Percentiles rank a stretch among this genome's conserved stretches.
phyloP scores from a whole-genome alignment of 2,888 invertebrate genomes.

The Campaea margaritaria region DNA sequence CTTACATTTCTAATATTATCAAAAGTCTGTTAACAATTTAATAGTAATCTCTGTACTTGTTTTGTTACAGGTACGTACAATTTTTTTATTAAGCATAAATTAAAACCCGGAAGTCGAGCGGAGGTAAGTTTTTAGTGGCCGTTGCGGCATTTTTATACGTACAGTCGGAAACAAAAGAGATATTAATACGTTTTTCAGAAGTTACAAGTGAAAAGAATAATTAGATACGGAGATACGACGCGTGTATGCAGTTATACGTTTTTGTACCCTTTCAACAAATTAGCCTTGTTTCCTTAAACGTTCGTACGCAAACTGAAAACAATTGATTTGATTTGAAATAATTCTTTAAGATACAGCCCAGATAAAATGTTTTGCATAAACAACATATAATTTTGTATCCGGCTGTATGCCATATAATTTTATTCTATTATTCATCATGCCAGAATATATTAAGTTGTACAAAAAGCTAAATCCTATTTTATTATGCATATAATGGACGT shows the following conservation, averaged over 20 bases:
- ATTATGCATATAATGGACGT: constrained; percentile 66
- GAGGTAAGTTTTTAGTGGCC: constrained; percentile 50
- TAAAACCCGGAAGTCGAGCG: constrained; percentile 41
- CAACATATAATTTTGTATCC: constrained; percentile 43
- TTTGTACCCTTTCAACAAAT: too few species aligned
- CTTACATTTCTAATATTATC: constrained; percentile 32
- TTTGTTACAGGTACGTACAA: constrained; percentile 45
- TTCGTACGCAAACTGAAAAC: too few species aligned
- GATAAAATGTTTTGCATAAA: constrained; percentile 15
- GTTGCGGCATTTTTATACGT: constrained; percentile 40
- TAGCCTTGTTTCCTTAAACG: too few species aligned
- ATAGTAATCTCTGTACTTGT: constrained; percentile 38
- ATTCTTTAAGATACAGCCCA: neutral
- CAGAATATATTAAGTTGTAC: constrained; percentile 58
- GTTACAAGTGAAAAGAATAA: neutral
- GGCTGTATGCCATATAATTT: constrained; percentile 57
- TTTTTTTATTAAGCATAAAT: constrained; percentile 41
- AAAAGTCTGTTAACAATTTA: constrained; percentile 41
- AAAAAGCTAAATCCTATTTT: constrained; percentile 60
- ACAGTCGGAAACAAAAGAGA: constrained; percentile 42
- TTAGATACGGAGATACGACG: neutral
- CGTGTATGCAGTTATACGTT: too few species aligned
- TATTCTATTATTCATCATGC: constrained; percentile 57
- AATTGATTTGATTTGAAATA: too few species aligned
- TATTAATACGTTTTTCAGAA: neutral